Evolutionary conservation across 2,113 vertebrate genomes (phyloP), one percentile per base, ranked within the genome.

Genomic region (Aspidoscelis tigris): DNA sequence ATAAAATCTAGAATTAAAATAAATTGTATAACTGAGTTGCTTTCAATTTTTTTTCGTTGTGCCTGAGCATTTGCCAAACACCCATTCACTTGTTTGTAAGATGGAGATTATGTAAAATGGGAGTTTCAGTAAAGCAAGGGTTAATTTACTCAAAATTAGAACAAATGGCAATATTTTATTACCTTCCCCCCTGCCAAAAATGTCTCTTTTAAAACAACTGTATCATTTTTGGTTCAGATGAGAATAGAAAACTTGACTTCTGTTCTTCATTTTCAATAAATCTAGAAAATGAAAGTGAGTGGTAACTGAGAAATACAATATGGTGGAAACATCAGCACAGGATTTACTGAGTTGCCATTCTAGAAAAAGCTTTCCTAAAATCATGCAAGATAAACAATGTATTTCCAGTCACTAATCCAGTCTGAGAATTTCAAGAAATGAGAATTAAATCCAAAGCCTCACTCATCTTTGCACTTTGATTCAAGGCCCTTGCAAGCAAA

Each of bases 321-420:
- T 91, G 89, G 92, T 90, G 89, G 92, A 93, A 94, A 92, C 68
- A 73, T 83, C 86, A 66, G 90, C 91, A 88, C 91, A 92, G 43
- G 76, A 33, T 77, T 76, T 39, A 70, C 68, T 26, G 9, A 86
- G 85, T 89, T 86, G 85, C 83, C 89, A 83, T 76, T 68, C 72
- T 92, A 94, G 93, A 88, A 89, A 93, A 90, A 92, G 87, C 90
- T 92, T 93, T 93, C 92, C 89, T 92, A 90, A 90, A 87, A 82
- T 0, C 4, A 87, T 24, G 44, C 75, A 76, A 66, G 77, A 90
- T 88, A 88, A 53, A 71, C 6, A 84, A 80, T 7, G 75, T 58
- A 61, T 72, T 78, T 84, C 65, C 74, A 88, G 58, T 81, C 33
- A 83, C 83, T 0, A 0, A 21, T 0, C 0, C 11, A 76, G 20